Conservation (phyloP, 2,113 vertebrate genomes). For the Chinchilla lanigera region DNA sequence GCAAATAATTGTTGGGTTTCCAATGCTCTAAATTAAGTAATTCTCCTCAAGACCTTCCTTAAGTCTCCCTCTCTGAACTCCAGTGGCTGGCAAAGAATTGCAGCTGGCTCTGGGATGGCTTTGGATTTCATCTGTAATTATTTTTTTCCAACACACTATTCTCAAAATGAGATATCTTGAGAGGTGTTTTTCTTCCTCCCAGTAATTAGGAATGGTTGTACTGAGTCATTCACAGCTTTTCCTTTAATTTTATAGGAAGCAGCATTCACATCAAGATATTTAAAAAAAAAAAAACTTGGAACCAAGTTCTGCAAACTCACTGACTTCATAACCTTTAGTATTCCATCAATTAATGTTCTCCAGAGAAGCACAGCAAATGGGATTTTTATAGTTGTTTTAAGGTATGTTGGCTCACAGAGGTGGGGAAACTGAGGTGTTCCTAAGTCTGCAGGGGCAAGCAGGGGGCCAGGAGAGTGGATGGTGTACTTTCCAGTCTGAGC, state of each 20-base stretch:
- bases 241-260: constrained; percentile 18
- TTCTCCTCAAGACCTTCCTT: constrained; percentile 80
- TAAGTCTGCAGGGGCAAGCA: background rate
- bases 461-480: background rate
- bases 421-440: background rate
- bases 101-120: constrained; percentile 67
- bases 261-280: background rate
- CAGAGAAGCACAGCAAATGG: background rate
- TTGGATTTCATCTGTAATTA: constrained; percentile 52
- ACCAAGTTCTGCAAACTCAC: background rate
- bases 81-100: constrained; percentile 69
- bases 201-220: constrained; percentile 39
- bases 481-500: background rate
- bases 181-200: constrained; percentile 3
- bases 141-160: background rate
- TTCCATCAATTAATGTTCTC: background rate
- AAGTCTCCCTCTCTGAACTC: constrained; percentile 79
- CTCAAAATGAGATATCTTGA: constrained; percentile 36
- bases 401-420: background rate
- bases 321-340: background rate
- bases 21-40: constrained; percentile 84
- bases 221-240: constrained; percentile 17
- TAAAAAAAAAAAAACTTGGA: background rate
- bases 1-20: constrained; percentile 88
- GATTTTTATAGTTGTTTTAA: background rate